A percentile compares a stretch with the other conserved stretches of the same genome.
Evolutionary conservation across 2,888 invertebrate genomes (phyloP).

Genomic region (Apamea monoglypha): DNA sequence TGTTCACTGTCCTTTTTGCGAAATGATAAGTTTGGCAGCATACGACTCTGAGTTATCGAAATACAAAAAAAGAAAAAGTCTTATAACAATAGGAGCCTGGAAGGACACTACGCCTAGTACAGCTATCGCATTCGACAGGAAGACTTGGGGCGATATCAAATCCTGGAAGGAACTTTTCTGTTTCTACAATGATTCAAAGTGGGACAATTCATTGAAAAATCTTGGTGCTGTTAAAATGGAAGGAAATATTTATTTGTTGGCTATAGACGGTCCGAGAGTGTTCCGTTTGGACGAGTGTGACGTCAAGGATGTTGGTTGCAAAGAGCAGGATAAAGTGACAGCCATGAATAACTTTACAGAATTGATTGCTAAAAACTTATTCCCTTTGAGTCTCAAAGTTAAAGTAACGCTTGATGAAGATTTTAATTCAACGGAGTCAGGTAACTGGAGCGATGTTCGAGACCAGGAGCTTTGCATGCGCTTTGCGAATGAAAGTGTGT

Average conservation of each 20-base stretch:
- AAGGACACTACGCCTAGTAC: conserved; percentile 62
- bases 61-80: conserved; percentile 54
- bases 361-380: conserved; percentile 57
- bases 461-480: conserved; percentile 76
- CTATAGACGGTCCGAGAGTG: conserved; percentile 72
- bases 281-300: conserved; percentile 67
- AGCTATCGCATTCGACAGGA: conserved; percentile 75
- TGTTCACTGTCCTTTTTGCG: conserved; percentile 69
- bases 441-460: conserved; percentile 71
- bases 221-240: conserved; percentile 60
- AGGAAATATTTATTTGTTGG: conserved; percentile 65
- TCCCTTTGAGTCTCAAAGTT: conserved; percentile 61
- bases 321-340: conserved; percentile 53
- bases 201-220: conserved; percentile 72
- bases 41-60: conserved; percentile 58
- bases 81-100: conserved; percentile 56
- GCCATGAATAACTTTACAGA: conserved; percentile 60
- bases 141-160: conserved; percentile 72
- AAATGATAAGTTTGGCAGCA: conserved; percentile 73
- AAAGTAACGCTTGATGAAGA: conserved; percentile 23
- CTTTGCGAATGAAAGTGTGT: conserved; percentile 62
- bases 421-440: conserved; percentile 34
- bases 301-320: conserved; percentile 46
- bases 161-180: conserved; percentile 70
- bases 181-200: conserved; percentile 72